phyloP scores from a whole-genome alignment of 2,888 invertebrate species.

The Adelphocoris suturalis region DNA sequence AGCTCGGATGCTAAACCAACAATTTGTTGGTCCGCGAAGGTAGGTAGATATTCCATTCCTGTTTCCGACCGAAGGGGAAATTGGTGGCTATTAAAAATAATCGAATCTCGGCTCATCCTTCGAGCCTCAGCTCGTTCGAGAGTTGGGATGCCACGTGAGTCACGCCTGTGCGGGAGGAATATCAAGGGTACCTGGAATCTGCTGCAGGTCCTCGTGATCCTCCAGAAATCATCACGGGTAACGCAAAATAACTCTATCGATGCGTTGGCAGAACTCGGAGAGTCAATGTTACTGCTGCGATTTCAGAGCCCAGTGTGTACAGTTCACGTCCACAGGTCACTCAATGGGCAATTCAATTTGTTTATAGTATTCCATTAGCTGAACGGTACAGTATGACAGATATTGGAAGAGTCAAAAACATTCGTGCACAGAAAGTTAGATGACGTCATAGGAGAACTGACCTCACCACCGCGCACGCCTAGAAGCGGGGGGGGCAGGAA shows the following conservation, averaged over 20 bases:
- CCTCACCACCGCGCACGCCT: too few relatives aligned
- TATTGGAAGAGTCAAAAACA: too few relatives aligned
- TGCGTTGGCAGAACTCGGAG: background rate
- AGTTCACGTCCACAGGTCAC: too few relatives aligned
- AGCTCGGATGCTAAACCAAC: conserved; percentile 23
- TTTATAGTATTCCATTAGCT: too few relatives aligned
- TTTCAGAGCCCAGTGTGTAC: too few relatives aligned
- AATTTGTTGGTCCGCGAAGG: conserved; percentile 7
- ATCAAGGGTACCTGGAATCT: background rate
- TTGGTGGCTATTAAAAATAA: conserved; percentile 42
- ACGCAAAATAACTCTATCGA: background rate
- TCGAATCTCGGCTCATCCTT: conserved; percentile 25
- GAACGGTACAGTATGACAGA: too few relatives aligned
- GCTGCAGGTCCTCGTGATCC: background rate
- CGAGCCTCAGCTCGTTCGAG: background rate
- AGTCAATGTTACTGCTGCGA: too few relatives aligned
- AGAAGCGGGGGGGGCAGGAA: too few relatives aligned
- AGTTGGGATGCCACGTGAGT: background rate
- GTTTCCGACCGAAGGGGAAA: conserved; percentile 18
- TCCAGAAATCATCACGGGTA: background rate
- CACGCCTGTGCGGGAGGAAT: background rate
- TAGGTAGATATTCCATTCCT: background rate
- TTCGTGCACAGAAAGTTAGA: too few relatives aligned
- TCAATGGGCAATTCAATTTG: too few relatives aligned
- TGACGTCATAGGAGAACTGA: too few relatives aligned